Evolutionary conservation across 2,797 vertebrate species (phyloP), one percentile per base, ranked within the genome.

Genomic region (Chloroceryle inda): DNA sequence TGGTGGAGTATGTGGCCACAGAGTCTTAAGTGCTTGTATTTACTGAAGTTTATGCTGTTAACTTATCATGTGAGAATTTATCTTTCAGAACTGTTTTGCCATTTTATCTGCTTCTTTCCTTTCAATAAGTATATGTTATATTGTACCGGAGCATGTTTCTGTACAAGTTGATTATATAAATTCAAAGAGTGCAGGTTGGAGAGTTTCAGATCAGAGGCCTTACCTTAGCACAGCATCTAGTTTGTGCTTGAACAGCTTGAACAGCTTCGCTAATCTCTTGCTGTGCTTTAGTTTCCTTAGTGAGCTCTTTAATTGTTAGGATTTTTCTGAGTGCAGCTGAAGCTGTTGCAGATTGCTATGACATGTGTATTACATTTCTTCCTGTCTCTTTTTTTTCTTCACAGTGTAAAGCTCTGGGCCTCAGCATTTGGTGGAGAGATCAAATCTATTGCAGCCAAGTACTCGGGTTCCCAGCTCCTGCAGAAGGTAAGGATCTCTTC

Each of bases 391-490:
- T 5, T 47, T 78, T 92, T 19, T 87, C 84, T 88, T 93, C 89
- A 33, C 97, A 99, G 99, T 93, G 99, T 99, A 94, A 99, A 99
- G 98, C 99, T 99, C 62, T 99, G 99, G 99, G 99, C 99, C 98
- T 99, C 99, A 47, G 99, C 99, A 10, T 99, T 99, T 96, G 99
- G 99, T 96, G 99, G 99, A 67, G 99, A 99, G 97, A 99, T 99
- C 98, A 99, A 99, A 98, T 99, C 99, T 97, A 99, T 99, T 92
- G 99, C 99, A 38, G 99, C 99, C 75, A 99, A 99, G 97, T 99
- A 99, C 97, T 99, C 99, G 3, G 99, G 99, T 96, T 99, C 99
- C 68, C 99, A 99, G 98, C 98, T 99, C 96, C 98, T 99, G 95
- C 99, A 99, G 98, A 99, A 99, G 99, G 99, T 99, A 98, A 98